Conservation (phyloP, 2,888 invertebrate species). For the Thera obeliscata region DNA sequence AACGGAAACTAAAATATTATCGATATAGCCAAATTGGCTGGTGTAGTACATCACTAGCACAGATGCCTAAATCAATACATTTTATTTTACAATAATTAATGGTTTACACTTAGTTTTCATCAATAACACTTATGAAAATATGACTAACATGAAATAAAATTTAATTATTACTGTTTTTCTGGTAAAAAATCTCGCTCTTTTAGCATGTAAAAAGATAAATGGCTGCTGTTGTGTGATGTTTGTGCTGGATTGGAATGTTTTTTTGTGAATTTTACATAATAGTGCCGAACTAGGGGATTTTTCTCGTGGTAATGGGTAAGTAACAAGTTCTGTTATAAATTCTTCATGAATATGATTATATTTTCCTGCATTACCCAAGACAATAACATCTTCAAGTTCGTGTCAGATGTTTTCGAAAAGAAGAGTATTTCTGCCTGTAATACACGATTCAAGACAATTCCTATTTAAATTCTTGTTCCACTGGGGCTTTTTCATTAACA, state of each 20-base stretch:
- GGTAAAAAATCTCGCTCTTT: too few species aligned
- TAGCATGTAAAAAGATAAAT: too few species aligned
- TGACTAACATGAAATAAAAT: too few species aligned
- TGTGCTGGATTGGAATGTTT: conserved; percentile 67
- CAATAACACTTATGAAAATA: too few species aligned
- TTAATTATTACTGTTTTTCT: too few species aligned
- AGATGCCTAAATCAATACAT: too few species aligned
- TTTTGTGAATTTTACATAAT: conserved; percentile 62
- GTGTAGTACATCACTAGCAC: too few species aligned
- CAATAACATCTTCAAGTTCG: not conserved
- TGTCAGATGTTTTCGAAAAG: conserved; percentile 24
- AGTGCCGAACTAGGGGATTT: conserved; percentile 55
- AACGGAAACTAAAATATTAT: too few species aligned
- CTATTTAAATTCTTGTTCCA: not conserved
- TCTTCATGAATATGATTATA: not conserved
- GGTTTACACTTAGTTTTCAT: too few species aligned
- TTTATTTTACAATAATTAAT: too few species aligned
- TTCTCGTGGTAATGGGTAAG: conserved; percentile 71
- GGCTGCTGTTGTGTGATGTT: conserved; percentile 73
- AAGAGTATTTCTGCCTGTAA: not conserved
- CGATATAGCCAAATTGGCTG: too few species aligned
- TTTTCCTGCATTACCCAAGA: not conserved
- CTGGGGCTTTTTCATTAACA: not conserved
- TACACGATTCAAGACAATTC: not conserved
- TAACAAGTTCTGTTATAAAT: conserved; percentile 27